Conservation (phyloP, 2,888 invertebrate genomes). For the Gastrophysa polygoni region DNA sequence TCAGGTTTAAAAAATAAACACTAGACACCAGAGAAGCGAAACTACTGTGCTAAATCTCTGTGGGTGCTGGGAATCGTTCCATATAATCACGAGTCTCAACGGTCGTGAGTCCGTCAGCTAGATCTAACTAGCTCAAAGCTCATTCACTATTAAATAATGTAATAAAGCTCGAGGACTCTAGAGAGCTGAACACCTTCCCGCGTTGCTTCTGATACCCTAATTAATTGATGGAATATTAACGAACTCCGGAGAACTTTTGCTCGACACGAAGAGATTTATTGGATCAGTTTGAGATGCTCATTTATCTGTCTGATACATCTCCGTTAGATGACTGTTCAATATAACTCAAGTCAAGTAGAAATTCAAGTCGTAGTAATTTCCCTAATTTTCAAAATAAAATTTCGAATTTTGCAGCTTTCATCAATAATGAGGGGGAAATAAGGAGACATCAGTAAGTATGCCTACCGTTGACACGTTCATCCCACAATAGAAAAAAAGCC, state of each 20-base stretch:
- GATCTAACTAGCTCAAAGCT: no score
- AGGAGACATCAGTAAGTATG: no score
- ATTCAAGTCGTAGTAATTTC: no score
- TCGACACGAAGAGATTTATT: not conserved
- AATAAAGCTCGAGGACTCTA: no score
- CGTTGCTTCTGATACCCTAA: not conserved
- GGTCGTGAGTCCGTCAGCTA: not conserved
- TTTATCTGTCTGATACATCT: not conserved
- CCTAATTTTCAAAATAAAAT: no score
- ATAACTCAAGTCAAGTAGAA: no score
- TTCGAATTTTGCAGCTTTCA: no score
- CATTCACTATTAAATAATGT: conserved; percentile 11
- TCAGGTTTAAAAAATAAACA: no score
- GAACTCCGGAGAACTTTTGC: not conserved
- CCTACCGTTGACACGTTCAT: no score
- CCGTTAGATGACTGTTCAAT: not conserved
- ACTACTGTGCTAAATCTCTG: not conserved
- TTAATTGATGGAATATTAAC: conserved; percentile 8
- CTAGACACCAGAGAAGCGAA: no score
- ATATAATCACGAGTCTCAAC: not conserved
- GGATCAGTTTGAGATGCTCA: not conserved
- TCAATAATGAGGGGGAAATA: no score
- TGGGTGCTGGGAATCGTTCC: not conserved
- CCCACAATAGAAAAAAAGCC: no score
- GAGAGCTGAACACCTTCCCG: not conserved